Conservation (phyloP, 2,888 invertebrate genomes). For the Sinhomidia bicolor region DNA sequence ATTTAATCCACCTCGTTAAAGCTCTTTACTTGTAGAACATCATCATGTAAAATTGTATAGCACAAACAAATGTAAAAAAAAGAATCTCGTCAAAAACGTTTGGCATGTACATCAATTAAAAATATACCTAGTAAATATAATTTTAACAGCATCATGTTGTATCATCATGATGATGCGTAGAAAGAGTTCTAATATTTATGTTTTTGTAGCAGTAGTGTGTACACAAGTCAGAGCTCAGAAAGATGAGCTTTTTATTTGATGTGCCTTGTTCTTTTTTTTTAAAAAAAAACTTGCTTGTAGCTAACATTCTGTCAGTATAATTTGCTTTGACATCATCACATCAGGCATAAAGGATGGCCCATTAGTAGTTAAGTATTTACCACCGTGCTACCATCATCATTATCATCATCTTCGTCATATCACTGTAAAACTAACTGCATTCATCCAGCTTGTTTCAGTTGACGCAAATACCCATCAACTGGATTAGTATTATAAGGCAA, state of each 20-base stretch:
- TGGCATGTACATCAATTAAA: background rate
- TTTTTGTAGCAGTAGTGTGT: background rate
- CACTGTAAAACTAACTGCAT: background rate
- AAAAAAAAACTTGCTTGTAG: background rate
- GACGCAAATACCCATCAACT: conserved; percentile 29
- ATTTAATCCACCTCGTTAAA: no score
- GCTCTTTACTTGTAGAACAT: no score
- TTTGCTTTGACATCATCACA: background rate
- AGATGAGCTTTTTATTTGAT: background rate
- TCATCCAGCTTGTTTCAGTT: conserved; percentile 25
- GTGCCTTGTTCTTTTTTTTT: background rate
- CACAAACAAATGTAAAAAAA: no score
- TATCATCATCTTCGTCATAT: background rate
- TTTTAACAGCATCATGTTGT: no score
- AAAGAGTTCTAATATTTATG: background rate
- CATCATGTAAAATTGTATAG: no score
- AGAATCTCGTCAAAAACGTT: no score
- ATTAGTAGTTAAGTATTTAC: background rate
- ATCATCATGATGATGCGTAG: background rate
- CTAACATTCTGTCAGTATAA: background rate
- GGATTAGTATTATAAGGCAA: conserved; percentile 7
- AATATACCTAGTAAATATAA: background rate
- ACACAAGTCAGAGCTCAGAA: no score
- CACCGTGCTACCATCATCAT: background rate
- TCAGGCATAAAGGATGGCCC: background rate